phyloP scores from a whole-genome alignment of 2,888 invertebrate species.

The Agrotis segetum region DNA sequence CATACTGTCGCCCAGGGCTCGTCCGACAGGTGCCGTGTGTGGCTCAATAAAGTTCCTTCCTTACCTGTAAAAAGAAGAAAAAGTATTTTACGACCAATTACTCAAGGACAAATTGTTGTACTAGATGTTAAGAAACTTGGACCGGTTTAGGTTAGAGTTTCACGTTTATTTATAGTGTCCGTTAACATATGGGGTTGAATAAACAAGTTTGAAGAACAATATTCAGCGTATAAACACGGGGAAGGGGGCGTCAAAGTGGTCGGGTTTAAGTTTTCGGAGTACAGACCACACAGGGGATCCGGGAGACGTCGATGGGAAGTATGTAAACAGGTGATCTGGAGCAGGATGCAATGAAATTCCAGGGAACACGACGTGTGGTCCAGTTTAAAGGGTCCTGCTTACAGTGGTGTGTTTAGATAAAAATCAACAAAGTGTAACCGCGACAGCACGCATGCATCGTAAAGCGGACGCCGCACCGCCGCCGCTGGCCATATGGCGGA shows the following conservation, averaged over 20 bases:
- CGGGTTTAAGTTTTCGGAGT: conserved; percentile 53
- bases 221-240: conserved; percentile 56
- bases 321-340: conserved; percentile 71
- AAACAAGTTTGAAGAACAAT: conserved; percentile 68
- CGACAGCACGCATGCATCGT: conserved; percentile 73
- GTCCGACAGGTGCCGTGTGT: conserved; percentile 71
- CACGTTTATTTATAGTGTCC: conserved; percentile 69
- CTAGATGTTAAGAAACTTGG: conserved; percentile 59
- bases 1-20: conserved; percentile 59
- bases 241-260: conserved; percentile 39
- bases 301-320: conserved; percentile 52
- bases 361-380: conserved; percentile 71
- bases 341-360: conserved; percentile 67
- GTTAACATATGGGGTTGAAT: conserved; percentile 70
- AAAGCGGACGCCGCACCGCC: conserved; percentile 68
- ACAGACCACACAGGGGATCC: conserved; percentile 70
- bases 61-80: conserved; percentile 80
- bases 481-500: conserved; percentile 84
- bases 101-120: conserved; percentile 71
- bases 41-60: conserved; percentile 74
- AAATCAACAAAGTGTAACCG: conserved; percentile 78
- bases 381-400: conserved; percentile 60
- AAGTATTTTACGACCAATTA: conserved; percentile 72
- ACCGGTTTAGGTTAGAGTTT: conserved; percentile 63
- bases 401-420: conserved; percentile 71